Evolutionary conservation across 2,888 invertebrate species (phyloP).

Genomic region (Masnerella sp.): DNA sequence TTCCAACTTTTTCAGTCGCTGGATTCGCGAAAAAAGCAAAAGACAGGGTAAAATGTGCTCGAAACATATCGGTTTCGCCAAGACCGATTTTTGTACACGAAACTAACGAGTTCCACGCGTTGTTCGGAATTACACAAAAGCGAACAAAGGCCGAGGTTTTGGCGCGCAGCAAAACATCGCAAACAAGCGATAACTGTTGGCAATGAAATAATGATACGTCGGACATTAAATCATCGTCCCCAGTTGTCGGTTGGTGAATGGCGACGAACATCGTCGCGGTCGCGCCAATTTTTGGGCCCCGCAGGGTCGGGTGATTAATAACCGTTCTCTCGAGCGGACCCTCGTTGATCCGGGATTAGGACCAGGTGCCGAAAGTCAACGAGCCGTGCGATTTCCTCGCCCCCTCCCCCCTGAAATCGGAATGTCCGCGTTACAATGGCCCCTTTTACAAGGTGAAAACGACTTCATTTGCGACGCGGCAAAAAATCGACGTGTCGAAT

Average conservation of each 20-base stretch:
- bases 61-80: too few relatives aligned
- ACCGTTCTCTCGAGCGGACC: constrained; percentile 38
- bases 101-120: too few relatives aligned
- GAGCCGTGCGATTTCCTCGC: constrained; percentile 54
- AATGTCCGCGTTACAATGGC: constrained; percentile 44
- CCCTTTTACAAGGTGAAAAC: constrained; percentile 50
- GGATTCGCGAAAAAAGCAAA: too few relatives aligned
- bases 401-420: constrained; percentile 27
- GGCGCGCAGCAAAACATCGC: constrained; percentile 7
- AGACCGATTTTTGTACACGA: too few relatives aligned
- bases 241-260: constrained; percentile 20
- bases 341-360: constrained; percentile 53
- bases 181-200: constrained; percentile 14
- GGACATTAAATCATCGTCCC: constrained; percentile 42
- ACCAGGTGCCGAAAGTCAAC: constrained; percentile 59
- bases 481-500: constrained; percentile 31
- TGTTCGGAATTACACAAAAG: too few relatives aligned
- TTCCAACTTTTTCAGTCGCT: too few relatives aligned
- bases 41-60: too few relatives aligned
- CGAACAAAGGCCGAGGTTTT: too few relatives aligned
- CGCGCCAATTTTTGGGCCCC: constrained; percentile 39
- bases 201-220: constrained; percentile 46
- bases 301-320: constrained; percentile 51
- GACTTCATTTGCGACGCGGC: constrained; percentile 44
- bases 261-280: constrained; percentile 41